phyloP scores from a whole-genome alignment of 2,797 vertebrate species.

The Propithecus perrieri region DNA sequence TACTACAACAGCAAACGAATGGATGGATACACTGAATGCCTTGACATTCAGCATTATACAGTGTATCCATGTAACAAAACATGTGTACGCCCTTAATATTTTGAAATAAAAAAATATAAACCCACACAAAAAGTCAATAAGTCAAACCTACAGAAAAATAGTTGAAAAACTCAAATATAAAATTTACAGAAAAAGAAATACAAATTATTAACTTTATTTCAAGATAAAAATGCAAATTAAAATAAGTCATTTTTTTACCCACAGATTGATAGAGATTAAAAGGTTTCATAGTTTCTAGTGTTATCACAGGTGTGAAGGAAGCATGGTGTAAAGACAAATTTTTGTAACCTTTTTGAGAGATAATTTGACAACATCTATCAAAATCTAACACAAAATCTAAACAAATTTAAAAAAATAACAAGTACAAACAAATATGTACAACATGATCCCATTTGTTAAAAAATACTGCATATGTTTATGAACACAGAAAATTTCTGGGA shows the following conservation, averaged over 20 bases:
- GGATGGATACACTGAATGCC: too few species aligned
- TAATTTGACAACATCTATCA: background rate
- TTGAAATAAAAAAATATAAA: too few species aligned
- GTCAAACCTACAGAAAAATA: background rate
- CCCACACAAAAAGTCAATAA: background rate
- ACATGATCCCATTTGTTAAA: background rate
- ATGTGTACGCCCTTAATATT: too few species aligned
- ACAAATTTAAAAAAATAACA: background rate
- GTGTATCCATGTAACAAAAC: too few species aligned
- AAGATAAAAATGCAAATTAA: background rate
- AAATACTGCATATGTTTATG: background rate
- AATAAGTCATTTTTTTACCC: background rate
- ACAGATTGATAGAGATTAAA: background rate
- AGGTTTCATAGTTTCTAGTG: background rate
- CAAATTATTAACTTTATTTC: background rate
- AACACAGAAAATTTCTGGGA: background rate
- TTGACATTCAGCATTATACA: too few species aligned
- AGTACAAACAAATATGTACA: background rate
- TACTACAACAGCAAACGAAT: too few species aligned
- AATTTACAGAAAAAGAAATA: background rate
- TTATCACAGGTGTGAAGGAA: background rate
- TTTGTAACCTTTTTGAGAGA: background rate
- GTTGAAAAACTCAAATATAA: background rate
- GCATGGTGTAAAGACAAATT: background rate
- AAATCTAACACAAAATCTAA: background rate